A percentile compares a stretch with the other conserved stretches of the same genome.
phyloP scores from a whole-genome alignment of 2,113 vertebrate species.

The Proterorhinus semilunaris region DNA sequence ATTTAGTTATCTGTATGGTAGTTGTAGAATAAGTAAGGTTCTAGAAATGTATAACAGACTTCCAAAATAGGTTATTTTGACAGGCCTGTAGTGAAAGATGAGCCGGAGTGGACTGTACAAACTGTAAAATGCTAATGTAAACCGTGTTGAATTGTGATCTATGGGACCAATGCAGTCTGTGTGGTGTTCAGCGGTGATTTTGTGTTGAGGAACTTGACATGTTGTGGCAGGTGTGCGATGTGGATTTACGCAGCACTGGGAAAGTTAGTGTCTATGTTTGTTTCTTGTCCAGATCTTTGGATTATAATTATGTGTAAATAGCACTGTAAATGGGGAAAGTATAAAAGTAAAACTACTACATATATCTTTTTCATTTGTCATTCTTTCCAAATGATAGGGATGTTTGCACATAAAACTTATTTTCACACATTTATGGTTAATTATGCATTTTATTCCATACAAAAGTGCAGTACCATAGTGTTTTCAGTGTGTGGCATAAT shows the following conservation, averaged over 20 bases:
- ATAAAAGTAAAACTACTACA: constrained; percentile 52
- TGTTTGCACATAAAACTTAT: neutral
- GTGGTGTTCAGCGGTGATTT: constrained; percentile 45
- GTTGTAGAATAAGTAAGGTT: too few relatives aligned
- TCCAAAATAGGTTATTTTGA: neutral
- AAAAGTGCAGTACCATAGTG: constrained; percentile 33
- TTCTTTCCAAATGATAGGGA: constrained; percentile 5
- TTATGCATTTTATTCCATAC: constrained; percentile 39
- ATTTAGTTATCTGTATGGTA: too few relatives aligned
- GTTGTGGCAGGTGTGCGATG: constrained; percentile 35
- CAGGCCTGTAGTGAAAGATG: constrained; percentile 2
- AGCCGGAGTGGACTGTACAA: constrained; percentile 21
- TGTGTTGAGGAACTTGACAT: constrained; percentile 27
- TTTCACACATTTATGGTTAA: constrained; percentile 11
- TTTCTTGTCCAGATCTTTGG: constrained; percentile 46
- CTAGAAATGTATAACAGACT: too few relatives aligned
- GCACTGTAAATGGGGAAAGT: constrained; percentile 44
- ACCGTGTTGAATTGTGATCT: constrained; percentile 18
- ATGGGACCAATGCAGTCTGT: constrained; percentile 38
- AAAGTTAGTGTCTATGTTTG: constrained; percentile 45
- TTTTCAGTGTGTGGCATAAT: constrained; percentile 21
- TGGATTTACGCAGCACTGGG: constrained; percentile 12
- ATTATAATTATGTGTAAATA: constrained; percentile 56
- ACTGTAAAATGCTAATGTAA: constrained; percentile 38
- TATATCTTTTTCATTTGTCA: constrained; percentile 13